A percentile compares a stretch with the other conserved stretches of the same genome.
Evolutionary conservation across 2,888 invertebrate genomes (phyloP).

Genomic region (Euplagia quadripunctaria): DNA sequence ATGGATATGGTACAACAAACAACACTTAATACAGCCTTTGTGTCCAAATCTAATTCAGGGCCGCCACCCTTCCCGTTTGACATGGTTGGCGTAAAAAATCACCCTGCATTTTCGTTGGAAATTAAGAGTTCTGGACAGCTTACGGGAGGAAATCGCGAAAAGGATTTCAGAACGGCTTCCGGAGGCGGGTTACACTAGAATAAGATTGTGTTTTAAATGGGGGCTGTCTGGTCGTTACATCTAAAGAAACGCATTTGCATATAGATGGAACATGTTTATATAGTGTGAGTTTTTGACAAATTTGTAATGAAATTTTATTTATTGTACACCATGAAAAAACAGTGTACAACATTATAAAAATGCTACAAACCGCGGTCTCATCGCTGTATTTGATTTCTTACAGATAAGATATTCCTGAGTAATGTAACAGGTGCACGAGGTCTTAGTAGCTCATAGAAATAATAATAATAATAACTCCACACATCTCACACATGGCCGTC

Average conservation of each 20-base stretch:
- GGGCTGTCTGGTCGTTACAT: not conserved
- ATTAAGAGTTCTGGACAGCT: constrained; percentile 39
- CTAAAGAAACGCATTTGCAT: not conserved
- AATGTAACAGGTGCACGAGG: too few species aligned
- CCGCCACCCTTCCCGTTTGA: constrained; percentile 43
- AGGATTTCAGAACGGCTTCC: constrained; percentile 17
- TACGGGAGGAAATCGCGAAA: constrained; percentile 28
- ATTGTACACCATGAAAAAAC: too few species aligned
- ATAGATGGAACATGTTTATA: not conserved
- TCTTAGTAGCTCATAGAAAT: too few species aligned
- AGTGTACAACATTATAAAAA: too few species aligned
- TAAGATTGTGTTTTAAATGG: constrained; percentile 4
- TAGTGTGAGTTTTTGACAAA: not conserved
- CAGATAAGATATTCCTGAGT: too few species aligned
- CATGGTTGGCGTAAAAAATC: constrained; percentile 46
- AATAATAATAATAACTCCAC: too few species aligned
- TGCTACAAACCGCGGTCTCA: too few species aligned
- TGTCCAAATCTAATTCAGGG: constrained; percentile 52
- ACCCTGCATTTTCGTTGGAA: constrained; percentile 37
- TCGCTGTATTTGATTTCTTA: too few species aligned
- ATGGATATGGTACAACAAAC: constrained; percentile 46
- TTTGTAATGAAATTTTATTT: not conserved
- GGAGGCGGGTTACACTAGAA: not conserved
- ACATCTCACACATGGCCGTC: too few species aligned
- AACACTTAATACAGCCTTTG: constrained; percentile 54